Percentiles rank a stretch among this genome's conserved stretches.
Evolutionary conservation across 1,140 invertebrate genomes (phyloP).

Genomic region (Drosophila micromelanica): DNA sequence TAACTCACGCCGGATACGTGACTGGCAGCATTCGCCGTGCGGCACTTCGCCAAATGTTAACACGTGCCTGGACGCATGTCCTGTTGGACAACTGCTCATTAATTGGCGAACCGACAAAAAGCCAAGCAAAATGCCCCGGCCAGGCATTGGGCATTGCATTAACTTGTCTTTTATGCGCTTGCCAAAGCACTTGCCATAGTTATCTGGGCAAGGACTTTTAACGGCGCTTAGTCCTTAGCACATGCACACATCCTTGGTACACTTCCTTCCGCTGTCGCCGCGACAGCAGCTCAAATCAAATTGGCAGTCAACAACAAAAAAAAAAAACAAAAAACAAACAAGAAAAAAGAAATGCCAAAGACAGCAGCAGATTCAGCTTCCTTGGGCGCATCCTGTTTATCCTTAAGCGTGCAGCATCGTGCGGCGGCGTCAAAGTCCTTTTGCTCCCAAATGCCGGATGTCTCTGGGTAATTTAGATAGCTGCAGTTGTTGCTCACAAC

Average conservation of each 20-base stretch:
- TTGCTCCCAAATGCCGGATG: slow-evolving; percentile 65
- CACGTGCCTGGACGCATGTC: slow-evolving; percentile 45
- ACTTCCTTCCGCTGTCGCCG: slow-evolving; percentile 65
- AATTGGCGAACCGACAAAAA: slow-evolving; percentile 57
- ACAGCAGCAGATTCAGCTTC: slow-evolving; percentile 30
- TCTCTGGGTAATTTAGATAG: slow-evolving; percentile 84
- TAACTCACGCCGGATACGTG: slow-evolving; percentile 67
- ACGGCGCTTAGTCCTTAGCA: slow-evolving; percentile 28
- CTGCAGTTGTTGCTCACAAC: slow-evolving; percentile 62
- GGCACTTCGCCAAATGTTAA: slow-evolving; percentile 55
- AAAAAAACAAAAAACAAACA: too few relatives aligned
- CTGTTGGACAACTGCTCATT: slow-evolving; percentile 46
- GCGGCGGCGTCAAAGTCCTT: slow-evolving; percentile 30
- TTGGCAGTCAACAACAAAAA: slow-evolving; percentile 29
- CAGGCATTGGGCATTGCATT: slow-evolving; percentile 30
- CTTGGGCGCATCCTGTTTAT: slow-evolving; percentile 71
- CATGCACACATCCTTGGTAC: slow-evolving; percentile 42
- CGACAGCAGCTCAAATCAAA: slow-evolving; percentile 51
- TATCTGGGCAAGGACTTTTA: slow-evolving; percentile 19
- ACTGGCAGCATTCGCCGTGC: slow-evolving; percentile 52
- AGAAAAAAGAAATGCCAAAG: slow-evolving; percentile 25
- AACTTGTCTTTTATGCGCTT: slow-evolving; percentile 73
- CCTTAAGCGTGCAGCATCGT: slow-evolving; percentile 41
- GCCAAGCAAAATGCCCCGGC: neutral
- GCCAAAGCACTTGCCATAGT: slow-evolving; percentile 40